Conservation (phyloP, 2,797 vertebrate species). For the Falco peregrinus region DNA sequence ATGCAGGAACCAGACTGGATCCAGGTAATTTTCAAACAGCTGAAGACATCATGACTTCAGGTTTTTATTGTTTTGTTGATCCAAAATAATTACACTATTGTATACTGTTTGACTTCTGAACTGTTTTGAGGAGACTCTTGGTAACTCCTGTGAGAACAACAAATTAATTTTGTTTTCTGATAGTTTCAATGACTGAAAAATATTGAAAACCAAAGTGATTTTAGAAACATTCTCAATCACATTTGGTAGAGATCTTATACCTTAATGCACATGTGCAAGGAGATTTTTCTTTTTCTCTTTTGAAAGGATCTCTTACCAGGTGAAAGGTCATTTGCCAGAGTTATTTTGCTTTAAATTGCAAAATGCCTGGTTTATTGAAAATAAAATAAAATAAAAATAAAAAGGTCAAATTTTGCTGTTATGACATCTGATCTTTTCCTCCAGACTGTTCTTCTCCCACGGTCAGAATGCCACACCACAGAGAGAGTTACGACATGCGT, state of each 20-base stretch:
- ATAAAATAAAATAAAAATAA: neutral
- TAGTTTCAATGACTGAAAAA: neutral
- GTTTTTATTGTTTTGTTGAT: neutral
- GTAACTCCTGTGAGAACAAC: neutral
- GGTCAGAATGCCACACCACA: neutral
- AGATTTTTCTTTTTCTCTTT: neutral
- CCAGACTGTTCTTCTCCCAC: too few species aligned
- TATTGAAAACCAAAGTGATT: neutral
- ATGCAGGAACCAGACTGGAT: neutral
- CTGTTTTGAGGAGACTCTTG: neutral
- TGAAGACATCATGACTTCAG: neutral
- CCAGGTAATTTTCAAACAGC: neutral
- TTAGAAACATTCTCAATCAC: conserved; percentile 1
- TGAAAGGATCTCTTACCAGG: neutral
- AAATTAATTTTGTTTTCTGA: neutral
- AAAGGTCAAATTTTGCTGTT: neutral
- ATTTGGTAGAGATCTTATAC: neutral
- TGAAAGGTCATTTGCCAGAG: neutral
- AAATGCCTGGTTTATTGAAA: neutral
- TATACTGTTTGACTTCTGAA: conserved; percentile 6
- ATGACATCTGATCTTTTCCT: neutral
- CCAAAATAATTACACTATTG: neutral
- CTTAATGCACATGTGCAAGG: neutral
- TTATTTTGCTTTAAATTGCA: neutral
- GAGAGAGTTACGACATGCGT: fast-evolving